A percentile compares a stretch with the other conserved stretches of the same genome.
Evolutionary conservation across 2,113 vertebrate genomes (phyloP).

Genomic region (Semicossyphus pulcher): DNA sequence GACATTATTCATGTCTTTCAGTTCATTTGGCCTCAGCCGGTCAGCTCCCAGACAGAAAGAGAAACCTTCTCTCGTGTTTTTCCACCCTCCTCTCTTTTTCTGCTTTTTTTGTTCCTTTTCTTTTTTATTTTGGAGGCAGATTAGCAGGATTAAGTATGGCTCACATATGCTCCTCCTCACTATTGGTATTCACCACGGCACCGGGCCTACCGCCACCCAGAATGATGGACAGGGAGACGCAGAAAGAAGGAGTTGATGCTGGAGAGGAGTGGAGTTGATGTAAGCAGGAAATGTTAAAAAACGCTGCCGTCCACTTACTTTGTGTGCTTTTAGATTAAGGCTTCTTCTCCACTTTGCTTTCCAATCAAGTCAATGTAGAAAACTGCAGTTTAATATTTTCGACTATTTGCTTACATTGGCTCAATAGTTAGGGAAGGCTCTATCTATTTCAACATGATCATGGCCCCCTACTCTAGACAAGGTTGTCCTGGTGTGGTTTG

Average conservation of each 20-base stretch:
- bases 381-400: too few species aligned
- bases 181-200: conserved; percentile 93
- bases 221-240: conserved; percentile 70
- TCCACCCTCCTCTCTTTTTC: conserved; percentile 66
- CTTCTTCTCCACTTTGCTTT: neutral
- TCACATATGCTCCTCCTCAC: conserved; percentile 97
- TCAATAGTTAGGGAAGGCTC: too few species aligned
- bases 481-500: neutral
- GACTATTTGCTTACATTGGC: too few species aligned
- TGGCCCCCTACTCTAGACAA: neutral
- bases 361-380: neutral
- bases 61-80: conserved; percentile 73
- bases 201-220: conserved; percentile 89
- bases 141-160: conserved; percentile 98
- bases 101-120: conserved; percentile 76
- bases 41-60: conserved; percentile 72
- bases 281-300: conserved; percentile 17
- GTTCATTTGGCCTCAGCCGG: conserved; percentile 69
- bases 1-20: conserved; percentile 75
- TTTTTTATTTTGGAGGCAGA: conserved; percentile 90
- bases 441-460: too few species aligned
- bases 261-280: neutral
- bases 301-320: neutral
- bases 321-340: neutral
- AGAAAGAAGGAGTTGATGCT: conserved; percentile 10